Evolutionary conservation across 2,888 invertebrate genomes (phyloP), one percentile per base, ranked within the genome.

Genomic region (Drosophila neonasuta): DNA sequence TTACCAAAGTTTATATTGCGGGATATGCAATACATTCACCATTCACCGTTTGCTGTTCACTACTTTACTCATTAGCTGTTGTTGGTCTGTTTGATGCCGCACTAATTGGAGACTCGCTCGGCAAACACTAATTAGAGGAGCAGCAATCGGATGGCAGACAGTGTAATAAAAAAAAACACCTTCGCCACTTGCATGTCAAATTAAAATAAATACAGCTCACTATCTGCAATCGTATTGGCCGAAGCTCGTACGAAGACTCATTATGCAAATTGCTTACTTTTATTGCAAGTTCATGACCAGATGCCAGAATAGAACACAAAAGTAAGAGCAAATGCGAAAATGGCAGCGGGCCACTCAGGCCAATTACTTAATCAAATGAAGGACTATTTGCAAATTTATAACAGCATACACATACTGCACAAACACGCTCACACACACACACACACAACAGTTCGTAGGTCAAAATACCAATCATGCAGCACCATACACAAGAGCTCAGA

Each of bases 311-410:
- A 10, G 5, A 50, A 15, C 36, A 39, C n/a, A 51, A 63, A 36
- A 36, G 52, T 41, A 48, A 17, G 34, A 45, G 13, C 39, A 42
- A 49, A 48, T 46, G 24, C 10, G 8, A 11, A 48, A 58, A 36
- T 44, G 54, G 10, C 15, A 41, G 42, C 3, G 15, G 13, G 39
- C 34, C 13, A 36, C 45, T 34, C 15, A 30, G 30, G 54, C 56
- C 63, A 70, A 73, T 79, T 79, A 69, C 73, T 71, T 81, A 69
- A 76, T 76, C 66, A 71, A 69, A 71, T 73, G 62, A 68, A 69
- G 46, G 24, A 63, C 57, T 49, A 44, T 64, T 85, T 71, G 77
- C 59, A 66, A 69, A 81, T 75, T 60, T 75, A 61, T 69, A 72
- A 41, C 72, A 49, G 55, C 52, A 39, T 11, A 45, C 39, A 24